These are phyloP conservation scores for Formica selysi DNA, from an alignment of 1,140 invertebrate genomes.

Conservation along the genomic window DNA sequence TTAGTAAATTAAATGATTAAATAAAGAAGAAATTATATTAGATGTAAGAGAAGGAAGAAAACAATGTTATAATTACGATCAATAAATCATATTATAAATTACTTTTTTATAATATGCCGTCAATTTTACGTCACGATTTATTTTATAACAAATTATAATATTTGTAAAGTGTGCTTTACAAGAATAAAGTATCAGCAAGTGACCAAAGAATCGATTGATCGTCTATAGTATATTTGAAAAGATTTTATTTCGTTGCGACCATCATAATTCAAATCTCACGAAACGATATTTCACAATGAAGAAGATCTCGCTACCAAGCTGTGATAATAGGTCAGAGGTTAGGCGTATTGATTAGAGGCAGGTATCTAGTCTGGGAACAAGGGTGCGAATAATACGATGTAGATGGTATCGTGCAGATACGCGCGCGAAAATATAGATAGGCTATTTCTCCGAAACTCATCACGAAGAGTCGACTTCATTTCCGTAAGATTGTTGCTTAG, in stretches of 20 bases:
- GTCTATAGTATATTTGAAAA: constrained; percentile 38
- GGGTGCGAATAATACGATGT: constrained; percentile 63
- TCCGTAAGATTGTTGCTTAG: constrained; percentile 11
- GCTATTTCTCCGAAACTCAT: constrained; percentile 19
- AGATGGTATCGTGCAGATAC: constrained; percentile 47
- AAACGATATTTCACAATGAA: constrained; percentile 70
- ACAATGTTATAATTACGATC: background rate
- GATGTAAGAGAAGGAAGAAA: background rate
- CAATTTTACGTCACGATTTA: background rate
- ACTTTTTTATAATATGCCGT: background rate
- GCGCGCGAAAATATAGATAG: constrained; percentile 50
- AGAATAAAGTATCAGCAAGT: background rate
- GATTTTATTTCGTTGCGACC: constrained; percentile 64
- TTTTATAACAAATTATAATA: constrained; percentile 21
- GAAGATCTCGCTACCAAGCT: constrained; percentile 63
- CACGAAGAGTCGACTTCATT: constrained; percentile 35
- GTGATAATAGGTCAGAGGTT: constrained; percentile 77
- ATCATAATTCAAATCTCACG: constrained; percentile 61
- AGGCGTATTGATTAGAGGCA: constrained; percentile 72
- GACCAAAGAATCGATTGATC: constrained; percentile 49
- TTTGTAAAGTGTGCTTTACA: background rate
- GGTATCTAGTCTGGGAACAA: constrained; percentile 68
- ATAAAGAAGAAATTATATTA: too few species aligned
- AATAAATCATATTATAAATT: background rate
- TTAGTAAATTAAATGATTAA: background rate